A percentile compares a stretch with the other conserved stretches of the same genome.
phyloP scores from a whole-genome alignment of 2,888 invertebrate genomes.

The Mesodorylaimus sp. region DNA sequence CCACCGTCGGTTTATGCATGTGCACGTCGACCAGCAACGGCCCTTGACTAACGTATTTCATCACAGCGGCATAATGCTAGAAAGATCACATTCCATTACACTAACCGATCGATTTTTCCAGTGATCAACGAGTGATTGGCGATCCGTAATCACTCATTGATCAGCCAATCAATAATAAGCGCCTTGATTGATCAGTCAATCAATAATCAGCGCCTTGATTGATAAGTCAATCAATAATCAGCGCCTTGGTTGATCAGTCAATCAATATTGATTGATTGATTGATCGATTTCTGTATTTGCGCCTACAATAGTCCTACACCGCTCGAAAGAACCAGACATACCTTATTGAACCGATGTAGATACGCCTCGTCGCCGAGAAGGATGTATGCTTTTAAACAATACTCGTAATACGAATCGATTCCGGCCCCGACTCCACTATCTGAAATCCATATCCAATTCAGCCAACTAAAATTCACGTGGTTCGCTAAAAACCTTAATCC shows the following conservation, averaged over 20 bases:
- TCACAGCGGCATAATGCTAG: slow-evolving; percentile 78
- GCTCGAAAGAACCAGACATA: no score
- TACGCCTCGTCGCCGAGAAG: slow-evolving; percentile 75
- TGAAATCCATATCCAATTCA: slow-evolving; percentile 20
- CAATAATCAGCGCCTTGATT: no score
- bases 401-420: slow-evolving; percentile 96
- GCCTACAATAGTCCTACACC: no score
- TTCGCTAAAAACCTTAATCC: no score
- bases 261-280: no score
- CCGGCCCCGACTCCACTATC: slow-evolving; percentile 98
- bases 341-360: slow-evolving; percentile 64
- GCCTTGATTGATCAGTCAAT: no score
- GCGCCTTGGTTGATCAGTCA: no score
- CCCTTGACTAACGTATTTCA: slow-evolving; percentile 89
- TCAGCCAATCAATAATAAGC: no score
- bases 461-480: no score
- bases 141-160: no score
- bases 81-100: neutral
- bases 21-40: slow-evolving; percentile 80
- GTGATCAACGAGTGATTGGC: neutral
- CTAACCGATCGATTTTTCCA: neutral
- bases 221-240: no score
- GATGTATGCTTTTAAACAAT: slow-evolving; percentile 89
- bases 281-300: no score
- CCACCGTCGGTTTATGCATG: slow-evolving; percentile 85